These are phyloP conservation scores for Arge pagana DNA, from an alignment of 2,888 invertebrate species.

Conservation along the genomic window DNA sequence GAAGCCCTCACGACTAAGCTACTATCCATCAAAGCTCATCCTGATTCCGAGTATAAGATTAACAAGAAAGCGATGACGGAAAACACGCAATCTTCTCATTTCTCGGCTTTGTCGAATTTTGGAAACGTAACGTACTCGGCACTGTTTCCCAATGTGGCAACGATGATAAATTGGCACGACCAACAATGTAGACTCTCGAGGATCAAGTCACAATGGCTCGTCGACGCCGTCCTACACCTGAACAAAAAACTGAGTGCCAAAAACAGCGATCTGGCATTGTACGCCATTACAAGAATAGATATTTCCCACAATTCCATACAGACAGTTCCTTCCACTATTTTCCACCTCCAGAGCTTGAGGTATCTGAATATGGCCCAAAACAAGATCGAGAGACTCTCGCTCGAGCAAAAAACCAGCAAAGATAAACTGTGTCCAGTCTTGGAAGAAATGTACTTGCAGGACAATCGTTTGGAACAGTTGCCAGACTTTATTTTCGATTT, in stretches of 20 bases:
- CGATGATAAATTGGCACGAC: constrained; percentile 92
- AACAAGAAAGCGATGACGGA: constrained; percentile 85
- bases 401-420: constrained; percentile 49
- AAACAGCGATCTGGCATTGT: constrained; percentile 76
- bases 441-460: constrained; percentile 88
- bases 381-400: constrained; percentile 77
- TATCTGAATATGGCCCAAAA: constrained; percentile 89
- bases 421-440: constrained; percentile 77
- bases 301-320: constrained; percentile 87
- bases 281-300: constrained; percentile 91
- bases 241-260: constrained; percentile 75
- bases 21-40: constrained; percentile 85
- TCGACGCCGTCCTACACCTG: constrained; percentile 80
- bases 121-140: constrained; percentile 75
- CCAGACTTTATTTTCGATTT: constrained; percentile 83
- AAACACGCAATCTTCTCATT: constrained; percentile 62
- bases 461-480: constrained; percentile 83
- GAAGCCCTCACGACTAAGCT: constrained; percentile 78
- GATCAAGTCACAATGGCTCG: constrained; percentile 81
- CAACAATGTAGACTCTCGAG: constrained; percentile 73
- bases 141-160: constrained; percentile 81
- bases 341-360: constrained; percentile 81
- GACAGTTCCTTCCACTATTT: constrained; percentile 79
- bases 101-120: constrained; percentile 61
- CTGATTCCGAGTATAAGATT: constrained; percentile 91